phyloP scores from a whole-genome alignment of 2,888 invertebrate genomes.

The Isoperla grammatica region DNA sequence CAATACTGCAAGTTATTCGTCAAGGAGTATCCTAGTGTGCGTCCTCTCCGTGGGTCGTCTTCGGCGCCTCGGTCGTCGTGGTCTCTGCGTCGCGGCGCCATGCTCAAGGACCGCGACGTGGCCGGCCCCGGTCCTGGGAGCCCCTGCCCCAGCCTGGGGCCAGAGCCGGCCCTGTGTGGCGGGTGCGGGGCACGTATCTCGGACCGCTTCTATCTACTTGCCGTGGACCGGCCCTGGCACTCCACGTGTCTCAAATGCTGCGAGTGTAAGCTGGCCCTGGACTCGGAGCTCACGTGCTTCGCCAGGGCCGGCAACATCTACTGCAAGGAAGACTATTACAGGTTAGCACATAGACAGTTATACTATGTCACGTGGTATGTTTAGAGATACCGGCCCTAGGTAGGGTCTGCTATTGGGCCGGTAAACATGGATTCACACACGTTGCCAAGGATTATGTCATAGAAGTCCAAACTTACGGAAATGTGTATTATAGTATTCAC shows the following conservation, averaged over 20 bases:
- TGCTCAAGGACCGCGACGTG: conserved; percentile 33
- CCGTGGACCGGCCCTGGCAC: conserved; percentile 88
- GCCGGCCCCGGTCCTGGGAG: conserved; percentile 37
- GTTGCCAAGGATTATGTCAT: no score
- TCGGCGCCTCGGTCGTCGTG: no score
- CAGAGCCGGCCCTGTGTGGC: conserved; percentile 43
- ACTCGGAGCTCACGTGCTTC: conserved; percentile 84
- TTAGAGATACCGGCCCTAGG: no score
- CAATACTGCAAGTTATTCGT: no score
- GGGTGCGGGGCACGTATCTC: conserved; percentile 58
- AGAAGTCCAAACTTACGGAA: no score
- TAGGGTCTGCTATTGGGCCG: no score
- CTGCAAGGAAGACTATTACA: conserved; percentile 92
- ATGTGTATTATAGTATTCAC: no score
- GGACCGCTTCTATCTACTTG: conserved; percentile 67
- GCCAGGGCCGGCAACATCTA: conserved; percentile 84
- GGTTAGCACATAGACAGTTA: conserved; percentile 52
- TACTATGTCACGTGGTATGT: no score
- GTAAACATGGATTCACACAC: no score
- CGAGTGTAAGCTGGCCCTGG: conserved; percentile 77
- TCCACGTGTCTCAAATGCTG: conserved; percentile 76
- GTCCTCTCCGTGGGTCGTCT: no score
- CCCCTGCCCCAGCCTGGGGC: conserved; percentile 32
- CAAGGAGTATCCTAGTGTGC: no score
- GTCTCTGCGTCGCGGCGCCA: conserved; percentile 16